phyloP scores from a whole-genome alignment of 2,113 vertebrate genomes.

The Gymnocephalus cernua region DNA sequence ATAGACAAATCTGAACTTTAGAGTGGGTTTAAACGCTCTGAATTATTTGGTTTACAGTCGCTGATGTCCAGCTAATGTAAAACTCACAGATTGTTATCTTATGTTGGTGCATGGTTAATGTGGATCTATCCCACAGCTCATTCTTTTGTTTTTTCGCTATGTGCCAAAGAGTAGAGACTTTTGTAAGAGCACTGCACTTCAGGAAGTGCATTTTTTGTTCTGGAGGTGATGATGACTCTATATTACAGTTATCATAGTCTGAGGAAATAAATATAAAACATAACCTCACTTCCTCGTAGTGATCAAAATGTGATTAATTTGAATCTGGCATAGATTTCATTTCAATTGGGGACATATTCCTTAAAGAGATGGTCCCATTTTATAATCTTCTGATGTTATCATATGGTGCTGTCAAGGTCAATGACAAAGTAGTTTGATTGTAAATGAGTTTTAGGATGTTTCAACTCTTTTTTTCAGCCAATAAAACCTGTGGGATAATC shows the following conservation, averaged over 20 bases:
- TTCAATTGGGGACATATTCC: no score
- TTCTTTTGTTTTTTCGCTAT: neutral
- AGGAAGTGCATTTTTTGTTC: conserved; percentile 21
- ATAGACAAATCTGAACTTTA: conserved; percentile 51
- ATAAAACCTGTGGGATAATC: conserved; percentile 3
- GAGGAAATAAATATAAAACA: conserved; percentile 4
- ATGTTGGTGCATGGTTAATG: conserved; percentile 22
- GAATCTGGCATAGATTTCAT: neutral
- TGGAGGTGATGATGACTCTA: conserved; percentile 20
- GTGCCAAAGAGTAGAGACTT: conserved; percentile 19
- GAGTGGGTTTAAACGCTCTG: conserved; percentile 34
- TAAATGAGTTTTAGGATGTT: conserved; percentile 17
- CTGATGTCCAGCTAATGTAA: conserved; percentile 31
- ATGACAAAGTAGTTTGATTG: neutral
- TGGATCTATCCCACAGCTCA: conserved; percentile 16
- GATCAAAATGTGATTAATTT: neutral
- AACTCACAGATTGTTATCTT: conserved; percentile 55
- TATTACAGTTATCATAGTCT: neutral
- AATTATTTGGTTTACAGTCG: conserved; percentile 42
- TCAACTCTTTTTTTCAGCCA: neutral
- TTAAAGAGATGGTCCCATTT: neutral
- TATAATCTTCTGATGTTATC: neutral
- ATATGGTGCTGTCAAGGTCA: neutral
- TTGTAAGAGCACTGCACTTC: conserved; percentile 13
- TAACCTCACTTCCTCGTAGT: neutral